Percentiles rank a stretch among this genome's conserved stretches.
phyloP scores from a whole-genome alignment of 2,797 vertebrate species.

The Chanos chanos region DNA sequence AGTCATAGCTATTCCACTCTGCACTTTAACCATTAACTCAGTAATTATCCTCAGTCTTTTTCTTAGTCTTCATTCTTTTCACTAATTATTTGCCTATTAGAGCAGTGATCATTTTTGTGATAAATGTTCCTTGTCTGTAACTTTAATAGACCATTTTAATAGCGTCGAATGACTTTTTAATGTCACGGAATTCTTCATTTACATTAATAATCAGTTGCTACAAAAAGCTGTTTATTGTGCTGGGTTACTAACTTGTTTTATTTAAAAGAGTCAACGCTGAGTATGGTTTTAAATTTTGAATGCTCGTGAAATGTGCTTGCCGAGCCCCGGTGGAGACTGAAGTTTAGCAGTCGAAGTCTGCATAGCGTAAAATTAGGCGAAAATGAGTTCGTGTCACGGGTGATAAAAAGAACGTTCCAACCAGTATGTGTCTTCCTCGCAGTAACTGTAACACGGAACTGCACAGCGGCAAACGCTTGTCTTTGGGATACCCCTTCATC shows the following conservation, averaged over 20 bases:
- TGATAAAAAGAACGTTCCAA: slow-evolving; percentile 24
- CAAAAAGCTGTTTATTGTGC: slow-evolving; percentile 1
- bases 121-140: no score
- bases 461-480: slow-evolving; percentile 21
- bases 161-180: no score
- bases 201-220: no score
- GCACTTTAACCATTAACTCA: no score
- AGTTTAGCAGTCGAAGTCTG: slow-evolving; percentile 2
- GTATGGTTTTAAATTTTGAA: slow-evolving; percentile 30
- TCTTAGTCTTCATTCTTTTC: no score
- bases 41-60: no score
- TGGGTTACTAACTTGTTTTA: background rate
- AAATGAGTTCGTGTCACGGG: slow-evolving; percentile 4
- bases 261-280: background rate
- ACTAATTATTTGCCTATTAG: no score
- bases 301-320: background rate
- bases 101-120: no score
- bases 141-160: no score
- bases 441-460: slow-evolving; percentile 2
- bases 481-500: slow-evolving; percentile 19
- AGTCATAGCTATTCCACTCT: no score
- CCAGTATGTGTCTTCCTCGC: background rate
- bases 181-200: no score
- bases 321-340: background rate
- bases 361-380: slow-evolving; percentile 1